These are phyloP conservation scores for Cephus pygmeus DNA, from an alignment of 2,888 invertebrate genomes.

Conservation along the genomic window DNA sequence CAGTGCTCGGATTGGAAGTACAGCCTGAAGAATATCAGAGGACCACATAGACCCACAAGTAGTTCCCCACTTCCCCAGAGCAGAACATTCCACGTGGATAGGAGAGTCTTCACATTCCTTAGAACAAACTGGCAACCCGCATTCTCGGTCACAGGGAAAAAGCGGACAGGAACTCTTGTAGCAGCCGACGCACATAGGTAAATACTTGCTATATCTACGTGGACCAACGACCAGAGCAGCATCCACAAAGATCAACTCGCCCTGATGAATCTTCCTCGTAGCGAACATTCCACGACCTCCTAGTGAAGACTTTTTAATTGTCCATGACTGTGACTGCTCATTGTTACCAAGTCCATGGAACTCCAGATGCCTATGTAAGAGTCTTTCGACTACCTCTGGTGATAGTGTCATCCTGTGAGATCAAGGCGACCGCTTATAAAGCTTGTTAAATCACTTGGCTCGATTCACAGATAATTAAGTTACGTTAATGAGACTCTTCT, in stretches of 20 bases:
- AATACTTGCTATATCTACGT: conserved; percentile 68
- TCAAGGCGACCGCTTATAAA: background rate
- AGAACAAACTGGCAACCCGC: conserved; percentile 79
- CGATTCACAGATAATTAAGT: background rate
- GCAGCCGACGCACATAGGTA: conserved; percentile 76
- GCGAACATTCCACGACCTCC: conserved; percentile 81
- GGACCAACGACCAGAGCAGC: conserved; percentile 78
- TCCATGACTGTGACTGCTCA: conserved; percentile 67
- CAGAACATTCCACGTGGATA: conserved; percentile 75
- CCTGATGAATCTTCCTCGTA: conserved; percentile 72
- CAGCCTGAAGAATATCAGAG: conserved; percentile 59
- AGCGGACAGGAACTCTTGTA: conserved; percentile 65
- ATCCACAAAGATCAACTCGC: conserved; percentile 80
- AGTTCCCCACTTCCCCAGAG: conserved; percentile 71
- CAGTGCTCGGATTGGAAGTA: conserved; percentile 66
- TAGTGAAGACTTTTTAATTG: conserved; percentile 70
- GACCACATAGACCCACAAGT: conserved; percentile 62
- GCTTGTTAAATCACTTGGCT: background rate
- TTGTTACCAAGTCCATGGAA: conserved; percentile 21
- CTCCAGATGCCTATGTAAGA: conserved; percentile 42
- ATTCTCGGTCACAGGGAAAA: conserved; percentile 72
- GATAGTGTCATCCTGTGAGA: background rate
- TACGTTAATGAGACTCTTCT: background rate
- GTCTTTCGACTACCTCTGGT: conserved; percentile 28
- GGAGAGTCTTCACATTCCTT: conserved; percentile 71